Conservation (phyloP, 2,888 invertebrate genomes). For the Dasypolia templi region DNA sequence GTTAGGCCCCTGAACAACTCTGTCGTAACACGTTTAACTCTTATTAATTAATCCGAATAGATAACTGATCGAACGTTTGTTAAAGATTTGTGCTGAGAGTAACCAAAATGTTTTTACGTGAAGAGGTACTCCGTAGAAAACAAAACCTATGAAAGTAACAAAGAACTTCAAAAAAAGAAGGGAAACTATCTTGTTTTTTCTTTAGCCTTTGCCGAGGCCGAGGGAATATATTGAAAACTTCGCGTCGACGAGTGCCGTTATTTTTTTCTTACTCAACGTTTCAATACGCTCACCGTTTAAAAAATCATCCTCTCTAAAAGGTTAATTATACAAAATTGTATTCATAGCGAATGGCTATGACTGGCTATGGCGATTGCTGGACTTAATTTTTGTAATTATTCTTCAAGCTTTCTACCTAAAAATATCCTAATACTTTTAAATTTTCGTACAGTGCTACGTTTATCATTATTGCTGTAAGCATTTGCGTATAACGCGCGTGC, state of each 20-base stretch:
- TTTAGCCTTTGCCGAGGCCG: not conserved
- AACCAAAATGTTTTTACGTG: not conserved
- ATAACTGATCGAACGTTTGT: not conserved
- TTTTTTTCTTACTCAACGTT: not conserved
- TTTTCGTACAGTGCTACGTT: conserved; percentile 8
- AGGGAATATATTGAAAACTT: conserved; percentile 11
- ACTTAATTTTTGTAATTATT: not conserved
- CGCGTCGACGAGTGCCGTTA: conserved; percentile 5
- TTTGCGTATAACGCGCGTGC: conserved; percentile 59
- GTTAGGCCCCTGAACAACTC: not conserved
- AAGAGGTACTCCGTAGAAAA: not conserved
- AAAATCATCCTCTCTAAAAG: not conserved
- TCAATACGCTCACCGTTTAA: not conserved
- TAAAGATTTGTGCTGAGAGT: not conserved
- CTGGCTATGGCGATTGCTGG: conserved; percentile 1
- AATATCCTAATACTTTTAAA: conserved; percentile 15
- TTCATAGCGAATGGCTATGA: not conserved
- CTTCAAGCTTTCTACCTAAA: not conserved
- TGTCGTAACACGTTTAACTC: not conserved
- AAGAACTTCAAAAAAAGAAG: not conserved
- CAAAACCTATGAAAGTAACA: not conserved
- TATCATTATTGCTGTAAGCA: conserved; percentile 43
- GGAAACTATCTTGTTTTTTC: not conserved
- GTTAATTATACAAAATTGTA: not conserved
- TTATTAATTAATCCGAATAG: not conserved